Conservation (phyloP, 2,888 invertebrate genomes). For the Drosophila peninsularis region DNA sequence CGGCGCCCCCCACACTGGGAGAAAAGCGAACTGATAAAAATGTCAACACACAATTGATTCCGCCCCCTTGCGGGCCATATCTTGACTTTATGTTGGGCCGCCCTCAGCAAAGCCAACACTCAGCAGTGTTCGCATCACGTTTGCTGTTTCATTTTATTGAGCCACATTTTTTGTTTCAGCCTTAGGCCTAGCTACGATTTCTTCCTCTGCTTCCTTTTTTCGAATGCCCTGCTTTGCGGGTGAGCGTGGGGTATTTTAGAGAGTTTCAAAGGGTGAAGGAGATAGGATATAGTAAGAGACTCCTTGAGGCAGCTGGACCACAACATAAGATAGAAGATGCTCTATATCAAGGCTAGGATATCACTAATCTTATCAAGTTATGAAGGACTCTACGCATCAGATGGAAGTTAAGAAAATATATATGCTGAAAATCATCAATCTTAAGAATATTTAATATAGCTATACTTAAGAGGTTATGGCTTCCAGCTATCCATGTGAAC, state of each 20-base stretch:
- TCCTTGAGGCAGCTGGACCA: too few relatives aligned
- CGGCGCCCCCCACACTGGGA: slow-evolving; percentile 14
- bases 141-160: slow-evolving; percentile 78
- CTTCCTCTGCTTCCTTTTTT: slow-evolving; percentile 3
- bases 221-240: slow-evolving; percentile 19
- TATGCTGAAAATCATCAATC: too few relatives aligned
- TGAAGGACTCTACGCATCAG: too few relatives aligned
- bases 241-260: neutral
- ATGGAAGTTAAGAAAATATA: too few relatives aligned
- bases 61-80: slow-evolving; percentile 32
- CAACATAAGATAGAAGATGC: too few relatives aligned
- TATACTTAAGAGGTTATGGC: too few relatives aligned
- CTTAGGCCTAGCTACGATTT: slow-evolving; percentile 15
- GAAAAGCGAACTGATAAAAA: slow-evolving; percentile 68
- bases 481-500: too few relatives aligned
- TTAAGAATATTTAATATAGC: too few relatives aligned
- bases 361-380: too few relatives aligned
- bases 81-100: neutral
- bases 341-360: too few relatives aligned
- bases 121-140: slow-evolving; percentile 64
- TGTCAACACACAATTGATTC: slow-evolving; percentile 80
- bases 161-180: slow-evolving; percentile 67
- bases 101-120: slow-evolving; percentile 21
- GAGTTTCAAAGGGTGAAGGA: neutral
- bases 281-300: too few relatives aligned